Evolutionary conservation across 1,140 invertebrate species (phyloP), one percentile per base, ranked within the genome.

Genomic region (Agrypnia vestita): DNA sequence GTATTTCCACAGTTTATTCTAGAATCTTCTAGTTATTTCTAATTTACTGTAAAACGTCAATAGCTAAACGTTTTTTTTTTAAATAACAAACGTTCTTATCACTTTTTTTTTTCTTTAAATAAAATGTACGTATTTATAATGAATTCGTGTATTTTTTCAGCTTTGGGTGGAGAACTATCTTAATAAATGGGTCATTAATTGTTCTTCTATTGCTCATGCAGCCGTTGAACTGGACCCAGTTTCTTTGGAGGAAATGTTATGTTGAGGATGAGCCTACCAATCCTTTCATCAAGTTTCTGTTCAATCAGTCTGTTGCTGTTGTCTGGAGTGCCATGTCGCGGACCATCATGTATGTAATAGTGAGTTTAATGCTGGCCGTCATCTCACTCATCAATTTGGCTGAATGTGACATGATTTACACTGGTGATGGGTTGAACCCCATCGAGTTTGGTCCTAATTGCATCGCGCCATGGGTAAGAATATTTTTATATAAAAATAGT

Each of bases 381-480:
- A 93, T 92, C 73, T 92, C 94, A 4, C 90, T 95, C 69, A 89
- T 94, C 43, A 93, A 94, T 84, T 86, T 89, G 0, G 86, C 87
- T 11, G 85, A 85, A 43, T 89, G 88, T 72, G 53, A 81, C 10
- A 15, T 17, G n/a, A 17, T 17, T 11, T 49, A 35, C 12, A n/a
- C 35, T 0, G 25, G 25, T 43, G 84, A 85, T 75, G 85, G 82
- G 11, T 85, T 86, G 77, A 9, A 25, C 4, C 43, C 47, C 0
- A 21, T 53, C 6, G 9, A 59, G 9, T 51, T 64, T 15, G 76
- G 87, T 11, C 86, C 86, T 19, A 88, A 89, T 80, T 92, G 91
- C 84, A 88, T 92, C 56, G 91, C 92, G 84, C 92, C 93, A 80
- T 95, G 93, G 94, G 94, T 95, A 91, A 90, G 88, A n/a, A 10